Base-by-base conservation (phyloP, 1,140 invertebrate species). In the Rhyacophila brunnea region DNA sequence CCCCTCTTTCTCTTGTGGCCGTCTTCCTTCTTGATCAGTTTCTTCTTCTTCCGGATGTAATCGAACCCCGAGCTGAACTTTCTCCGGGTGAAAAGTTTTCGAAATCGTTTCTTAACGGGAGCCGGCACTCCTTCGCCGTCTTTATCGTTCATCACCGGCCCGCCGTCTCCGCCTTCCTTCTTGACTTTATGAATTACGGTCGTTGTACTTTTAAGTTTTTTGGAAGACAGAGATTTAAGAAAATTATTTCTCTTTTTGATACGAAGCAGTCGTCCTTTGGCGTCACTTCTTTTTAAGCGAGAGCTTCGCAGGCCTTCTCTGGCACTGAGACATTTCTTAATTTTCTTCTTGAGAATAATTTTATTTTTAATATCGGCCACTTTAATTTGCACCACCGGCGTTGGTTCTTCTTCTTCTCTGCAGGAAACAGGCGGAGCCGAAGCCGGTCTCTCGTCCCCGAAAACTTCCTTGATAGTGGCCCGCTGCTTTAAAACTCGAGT, bases 21-120 rank as follows among this genome's bases (percentile, higher is more conserved):
- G 9, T 69, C 73, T 57, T 76, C 76, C 58, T 76, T 71, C 17
- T 74, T 70, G 51, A 77, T 74, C 18, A 71, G 72, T 68, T 83
- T 82, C 71, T 93, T 93, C 80, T 93, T 93, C 66, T 93, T 93
- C 10, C 90, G 75, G 38, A 93, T 92, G 58, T 93, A 94, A 77
- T 93, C 92, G 72, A 94, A 93, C 2, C 92, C 90, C 9, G 74
- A 78, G 67, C 75, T 79, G 63, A 78, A 74, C 67, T 80, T 80
- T 62, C 76, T 68, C 62, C 77, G 71, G 7, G 74, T 75, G 69
- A 80, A 78, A 20, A 79, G 62, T 36, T 74, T 73, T 66, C 75
- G 78, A 13, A 76, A 70, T 9, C 74, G 70, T 60, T 71, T 74
- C 66, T 64, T 64, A 1, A 54, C 38, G 13, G 68, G 60, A 28